Evolutionary conservation across 1,140 invertebrate genomes (phyloP), one percentile per base, ranked within the genome.

Genomic region (Medauroidea extradentata): DNA sequence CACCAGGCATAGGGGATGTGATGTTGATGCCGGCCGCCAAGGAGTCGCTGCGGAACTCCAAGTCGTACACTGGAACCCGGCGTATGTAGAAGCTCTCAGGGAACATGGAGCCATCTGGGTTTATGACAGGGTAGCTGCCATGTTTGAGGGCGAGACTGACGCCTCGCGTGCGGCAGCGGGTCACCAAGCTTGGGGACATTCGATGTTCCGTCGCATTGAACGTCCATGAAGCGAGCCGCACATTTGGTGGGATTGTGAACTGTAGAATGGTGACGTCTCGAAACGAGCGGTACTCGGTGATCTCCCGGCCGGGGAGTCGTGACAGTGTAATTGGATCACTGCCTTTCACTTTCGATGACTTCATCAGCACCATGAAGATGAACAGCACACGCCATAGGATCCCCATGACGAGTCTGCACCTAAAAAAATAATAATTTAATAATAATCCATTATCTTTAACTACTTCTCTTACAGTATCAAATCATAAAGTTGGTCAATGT

Each of bases 121-220:
- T 86, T 18, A 93, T 83, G 0, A 90, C 81, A 23, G 91, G 89
- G 63, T 87, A 84, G 48, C 88, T 87, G 21, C 87, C 88, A 66
- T 86, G 83, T 68, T 88, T 88, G 19, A 89, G 65, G 23, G 7
- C 34, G 1, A 48, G 44, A 13, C 83, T 77, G 2, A 87, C 81
- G 57, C 84, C 75, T 63, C 82, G 76, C 0, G 78, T 70, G 41
- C 73, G 67, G 64, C 86, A 88, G 51, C 75, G 67, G 43, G 72
- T 73, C 24, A 77, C 64, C 7, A 73, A 71, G 1, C 74, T 71
- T 11, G 60, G 24, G 5, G 44, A 49, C 3, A 29, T 69, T 53
- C 74, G 74, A 53, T 69, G 64, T 65, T 78, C 75, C 63, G 72
- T 72, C 21, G 59, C 70, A 18, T 48, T 71, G 59, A 78, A 78